phyloP scores from a whole-genome alignment of 1,140 invertebrate species.

The Physella acuta region DNA sequence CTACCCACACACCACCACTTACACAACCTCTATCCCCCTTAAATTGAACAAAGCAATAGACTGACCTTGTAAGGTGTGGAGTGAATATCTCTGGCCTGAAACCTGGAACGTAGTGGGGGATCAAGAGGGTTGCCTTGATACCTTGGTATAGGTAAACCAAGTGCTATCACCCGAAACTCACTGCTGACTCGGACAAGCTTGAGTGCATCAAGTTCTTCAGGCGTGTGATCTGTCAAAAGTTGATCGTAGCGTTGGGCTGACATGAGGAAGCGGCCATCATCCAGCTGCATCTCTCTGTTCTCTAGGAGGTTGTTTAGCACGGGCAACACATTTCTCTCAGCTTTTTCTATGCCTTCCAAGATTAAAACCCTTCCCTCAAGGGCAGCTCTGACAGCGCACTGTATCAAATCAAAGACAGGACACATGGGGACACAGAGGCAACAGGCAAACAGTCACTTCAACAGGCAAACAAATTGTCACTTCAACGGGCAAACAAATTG shows the following conservation, averaged over 20 bases:
- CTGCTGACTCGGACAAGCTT: constrained; percentile 78
- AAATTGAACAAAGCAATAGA: too few species aligned
- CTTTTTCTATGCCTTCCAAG: constrained; percentile 97
- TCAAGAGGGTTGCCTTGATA: constrained; percentile 87
- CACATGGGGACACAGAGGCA: not conserved
- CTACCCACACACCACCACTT: too few species aligned
- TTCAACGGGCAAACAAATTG: too few species aligned
- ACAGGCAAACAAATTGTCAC: too few species aligned
- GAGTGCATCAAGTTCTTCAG: constrained; percentile 80
- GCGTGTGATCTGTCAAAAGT: constrained; percentile 77
- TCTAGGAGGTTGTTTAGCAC: constrained; percentile 98
- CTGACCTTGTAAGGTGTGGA: constrained; percentile 56
- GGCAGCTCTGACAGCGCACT: constrained; percentile 89
- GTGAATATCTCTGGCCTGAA: constrained; percentile 86
- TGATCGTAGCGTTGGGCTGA: constrained; percentile 86
- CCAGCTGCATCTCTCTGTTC: constrained; percentile 97
- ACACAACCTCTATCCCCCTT: too few species aligned
- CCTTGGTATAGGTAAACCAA: constrained; percentile 58
- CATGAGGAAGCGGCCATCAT: constrained; percentile 93
- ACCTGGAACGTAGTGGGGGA: constrained; percentile 90
- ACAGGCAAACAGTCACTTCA: too few species aligned
- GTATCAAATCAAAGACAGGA: too few species aligned
- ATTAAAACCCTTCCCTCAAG: constrained; percentile 83
- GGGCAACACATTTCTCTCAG: constrained; percentile 93
- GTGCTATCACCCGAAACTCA: constrained; percentile 73